Evolutionary conservation across 1,140 invertebrate genomes (phyloP), one percentile per base, ranked within the genome.

Genomic region (Musca vetustissima): DNA sequence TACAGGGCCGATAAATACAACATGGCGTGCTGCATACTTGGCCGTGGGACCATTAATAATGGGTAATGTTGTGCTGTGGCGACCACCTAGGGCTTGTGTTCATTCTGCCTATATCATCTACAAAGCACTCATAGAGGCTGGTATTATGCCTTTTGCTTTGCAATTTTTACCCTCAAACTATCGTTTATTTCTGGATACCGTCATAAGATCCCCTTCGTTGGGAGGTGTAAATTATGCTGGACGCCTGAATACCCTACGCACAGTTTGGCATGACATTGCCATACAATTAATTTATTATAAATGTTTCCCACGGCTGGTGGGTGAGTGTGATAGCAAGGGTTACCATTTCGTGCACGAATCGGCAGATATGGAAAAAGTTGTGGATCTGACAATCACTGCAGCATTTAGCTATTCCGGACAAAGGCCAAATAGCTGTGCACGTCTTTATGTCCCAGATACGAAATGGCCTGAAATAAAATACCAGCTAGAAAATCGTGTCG

Each of bases 291-390:
- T 88, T 47, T 88, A 84, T 1, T 99, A 97, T 79, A 88, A 84
- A 66, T 95, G 93, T 76, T 99, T 97, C 81, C 98, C 97, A 0
- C 88, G 96, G 71, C 83, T 99, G 2, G 92, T 98, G 72, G 92
- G 92, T 71, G 97, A 99, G 61, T 98, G 96, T 84, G 96, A 97
- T 24, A 97, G 97, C 0, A 99, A 99, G 83, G 99, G 99, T 84
- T 99, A 93, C 82, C 98, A 99, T 78, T 97, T 99, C 77, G 85
- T 99, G 14, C 97, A 99, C 84, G 87, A 91, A 1, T 90, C 92
- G 25, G 97, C 96, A n/a, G 91, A 98, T 83, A 84, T 93, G 0
- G 85, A 90, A 11, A 88, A 89, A 28, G 73, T 97, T 19, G 88
- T 94, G 0, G 88, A 89, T 32, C 88, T 88, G 0, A 97, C 96